phyloP scores from a whole-genome alignment of 1,140 invertebrate genomes.

The Venturia canescens region DNA sequence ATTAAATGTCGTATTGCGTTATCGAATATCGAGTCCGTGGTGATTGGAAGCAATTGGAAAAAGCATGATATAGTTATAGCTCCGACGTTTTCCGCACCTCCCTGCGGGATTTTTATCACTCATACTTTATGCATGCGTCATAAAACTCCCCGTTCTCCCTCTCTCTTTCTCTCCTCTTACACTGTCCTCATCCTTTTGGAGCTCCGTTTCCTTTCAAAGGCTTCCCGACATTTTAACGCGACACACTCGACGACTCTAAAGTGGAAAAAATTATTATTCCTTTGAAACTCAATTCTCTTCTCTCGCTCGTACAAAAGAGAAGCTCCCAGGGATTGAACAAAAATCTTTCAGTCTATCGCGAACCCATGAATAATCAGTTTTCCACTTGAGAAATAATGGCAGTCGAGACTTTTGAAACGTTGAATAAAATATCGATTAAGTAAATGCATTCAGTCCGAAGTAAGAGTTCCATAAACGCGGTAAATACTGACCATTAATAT shows the following conservation, averaged over 20 bases:
- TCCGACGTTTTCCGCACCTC: slow-evolving; percentile 3
- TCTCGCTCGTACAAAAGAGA: neutral
- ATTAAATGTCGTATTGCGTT: slow-evolving; percentile 17
- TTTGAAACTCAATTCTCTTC: slow-evolving; percentile 39
- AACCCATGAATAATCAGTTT: slow-evolving; percentile 40
- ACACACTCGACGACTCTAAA: slow-evolving; percentile 34
- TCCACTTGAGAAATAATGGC: slow-evolving; percentile 15
- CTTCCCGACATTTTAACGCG: slow-evolving; percentile 34
- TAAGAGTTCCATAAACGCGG: neutral
- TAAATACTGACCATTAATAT: neutral
- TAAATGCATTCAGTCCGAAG: slow-evolving; percentile 11
- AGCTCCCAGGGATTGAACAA: slow-evolving; percentile 1
- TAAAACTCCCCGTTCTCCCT: slow-evolving; percentile 60
- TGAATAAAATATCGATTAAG: slow-evolving; percentile 17
- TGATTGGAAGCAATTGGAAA: slow-evolving; percentile 1
- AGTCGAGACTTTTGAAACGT: slow-evolving; percentile 21
- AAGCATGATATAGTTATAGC: slow-evolving; percentile 9
- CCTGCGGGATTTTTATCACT: slow-evolving; percentile 51
- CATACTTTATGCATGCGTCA: slow-evolving; percentile 63
- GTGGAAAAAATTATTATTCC: slow-evolving; percentile 44
- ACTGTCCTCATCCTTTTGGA: neutral
- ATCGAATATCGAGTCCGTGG: slow-evolving; percentile 13
- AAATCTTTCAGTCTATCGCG: slow-evolving; percentile 26
- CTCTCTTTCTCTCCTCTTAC: slow-evolving; percentile 26
- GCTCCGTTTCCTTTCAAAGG: slow-evolving; percentile 30